phyloP scores from a whole-genome alignment of 2,113 vertebrate genomes.

The Caracal caracal region DNA sequence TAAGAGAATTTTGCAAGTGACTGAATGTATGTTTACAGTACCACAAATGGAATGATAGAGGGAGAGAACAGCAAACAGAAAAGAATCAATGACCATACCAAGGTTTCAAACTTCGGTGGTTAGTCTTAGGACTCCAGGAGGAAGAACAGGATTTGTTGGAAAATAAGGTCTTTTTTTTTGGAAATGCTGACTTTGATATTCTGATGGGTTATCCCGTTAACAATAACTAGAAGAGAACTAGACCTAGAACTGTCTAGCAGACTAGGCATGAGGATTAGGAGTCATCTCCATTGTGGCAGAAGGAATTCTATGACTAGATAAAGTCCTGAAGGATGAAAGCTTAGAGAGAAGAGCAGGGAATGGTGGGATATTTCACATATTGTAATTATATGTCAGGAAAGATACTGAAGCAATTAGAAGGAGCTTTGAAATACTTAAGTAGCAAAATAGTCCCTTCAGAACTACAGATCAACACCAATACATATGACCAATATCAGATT shows the following conservation, averaged over 20 bases:
- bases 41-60: background rate
- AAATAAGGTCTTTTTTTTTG: background rate
- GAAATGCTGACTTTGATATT: background rate
- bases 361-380: background rate
- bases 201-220: background rate
- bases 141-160: background rate
- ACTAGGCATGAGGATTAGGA: background rate
- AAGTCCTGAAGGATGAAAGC: background rate
- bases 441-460: conserved; percentile 68
- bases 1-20: background rate
- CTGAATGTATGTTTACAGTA: background rate
- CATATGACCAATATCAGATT: conserved; percentile 44
- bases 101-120: background rate
- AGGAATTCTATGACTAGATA: background rate
- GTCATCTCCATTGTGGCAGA: background rate
- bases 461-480: background rate
- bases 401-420: conserved; percentile 32
- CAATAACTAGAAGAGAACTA: background rate
- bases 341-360: background rate
- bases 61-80: background rate
- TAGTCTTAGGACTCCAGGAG: background rate
- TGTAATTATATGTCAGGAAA: background rate
- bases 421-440: background rate
- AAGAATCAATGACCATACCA: background rate
- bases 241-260: background rate